Evolutionary conservation across 2,113 vertebrate species (phyloP).

Genomic region (Pterocles orientalis): DNA sequence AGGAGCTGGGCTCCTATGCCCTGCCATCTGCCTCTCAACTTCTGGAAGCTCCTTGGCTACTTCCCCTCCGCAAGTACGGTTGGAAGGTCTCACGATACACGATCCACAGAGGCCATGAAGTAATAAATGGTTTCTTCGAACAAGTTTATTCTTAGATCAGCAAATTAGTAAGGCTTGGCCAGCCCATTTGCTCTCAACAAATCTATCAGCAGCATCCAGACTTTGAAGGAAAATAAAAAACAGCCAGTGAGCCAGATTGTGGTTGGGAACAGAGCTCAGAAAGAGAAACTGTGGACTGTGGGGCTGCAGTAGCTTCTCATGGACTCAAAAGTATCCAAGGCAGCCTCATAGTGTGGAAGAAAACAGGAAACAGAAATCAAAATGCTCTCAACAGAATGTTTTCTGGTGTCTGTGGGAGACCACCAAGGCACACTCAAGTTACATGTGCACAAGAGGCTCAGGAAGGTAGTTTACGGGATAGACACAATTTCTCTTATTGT

Average conservation of each 20-base stretch:
- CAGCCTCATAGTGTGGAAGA: not conserved
- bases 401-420: not conserved
- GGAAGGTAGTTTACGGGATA: not conserved
- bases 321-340: not conserved
- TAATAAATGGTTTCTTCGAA: slow-evolving; percentile 27
- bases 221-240: slow-evolving; percentile 16
- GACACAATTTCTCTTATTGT: not conserved
- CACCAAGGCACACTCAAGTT: not conserved
- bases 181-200: not conserved
- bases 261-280: not conserved
- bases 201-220: not conserved
- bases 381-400: not conserved
- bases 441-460: not conserved
- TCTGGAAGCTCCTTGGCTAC: not conserved
- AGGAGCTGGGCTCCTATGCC: not conserved
- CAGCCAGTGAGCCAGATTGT: not conserved
- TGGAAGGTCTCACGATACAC: not conserved
- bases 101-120: not conserved
- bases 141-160: slow-evolving; percentile 44
- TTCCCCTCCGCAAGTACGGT: not conserved
- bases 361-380: not conserved
- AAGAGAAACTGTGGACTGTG: not conserved
- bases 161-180: not conserved
- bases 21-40: not conserved
- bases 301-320: not conserved